Base-by-base conservation (phyloP, 2,113 vertebrate genomes). In the Ovibos moschatus region DNA sequence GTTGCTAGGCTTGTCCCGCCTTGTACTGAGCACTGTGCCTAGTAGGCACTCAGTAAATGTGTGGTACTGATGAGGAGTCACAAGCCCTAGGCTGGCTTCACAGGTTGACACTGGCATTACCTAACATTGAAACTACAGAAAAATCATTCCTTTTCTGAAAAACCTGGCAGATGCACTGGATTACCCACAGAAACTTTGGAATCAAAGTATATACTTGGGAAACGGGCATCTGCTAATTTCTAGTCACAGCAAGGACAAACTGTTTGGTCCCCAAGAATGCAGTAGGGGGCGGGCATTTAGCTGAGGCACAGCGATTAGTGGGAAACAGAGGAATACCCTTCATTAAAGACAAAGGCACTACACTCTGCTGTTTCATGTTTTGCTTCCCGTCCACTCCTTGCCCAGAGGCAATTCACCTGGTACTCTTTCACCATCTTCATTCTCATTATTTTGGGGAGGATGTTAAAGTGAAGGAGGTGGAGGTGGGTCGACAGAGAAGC, bases 391-490 rank as follows among this genome's bases (percentile, higher is more conserved):
- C 62, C 55, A 74, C 89, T 94, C 84, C 71, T 53, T 96, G 74
- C 87, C 97, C 89, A 19, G n/a, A 7, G n/a, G 98, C n/a, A 3
- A n/a, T 91, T 95, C 97, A 98, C 94, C 92, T 98, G 82, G 88
- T 91, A 82, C 78, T 96, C 67, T 94, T 79, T 97, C 60, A 97
- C 82, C 88, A 93, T 47, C 21, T 95, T 87, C 50, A 94, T 25
- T 95, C 84, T 97, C 85, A 96, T 96, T 85, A 96, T 97, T 94
- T 97, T 30, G 45, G 40, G 58, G 92, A 96, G 62, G 60, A 88
- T 94, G 45, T 84, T 96, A 85, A 93, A 86, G 30, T 92, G 78
- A 92, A 33, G 53, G 91, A 92, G 55, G 58, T 76, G 40, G 81
- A 94, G 50, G 50, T 87, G 28, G 84, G 82, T 60, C 84, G 57